Evolutionary conservation across 1,140 invertebrate species (phyloP).

Genomic region (Drosophila nannoptera): DNA sequence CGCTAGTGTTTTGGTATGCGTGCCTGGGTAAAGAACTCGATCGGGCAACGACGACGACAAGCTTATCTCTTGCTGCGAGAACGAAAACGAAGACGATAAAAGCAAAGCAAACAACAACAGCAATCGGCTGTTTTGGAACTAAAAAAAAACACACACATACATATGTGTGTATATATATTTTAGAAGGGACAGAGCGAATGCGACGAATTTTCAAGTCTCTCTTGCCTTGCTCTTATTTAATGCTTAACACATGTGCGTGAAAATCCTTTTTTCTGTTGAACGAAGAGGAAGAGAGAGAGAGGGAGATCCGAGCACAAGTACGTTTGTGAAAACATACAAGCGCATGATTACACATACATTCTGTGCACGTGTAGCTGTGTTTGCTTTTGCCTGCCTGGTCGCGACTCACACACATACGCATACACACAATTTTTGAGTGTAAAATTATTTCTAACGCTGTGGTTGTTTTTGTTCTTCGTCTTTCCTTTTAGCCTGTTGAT

Average conservation of each 20-base stretch:
- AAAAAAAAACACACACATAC: conserved; percentile 6
- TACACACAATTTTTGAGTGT: conserved; percentile 7
- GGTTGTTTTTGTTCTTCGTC: conserved; percentile 15
- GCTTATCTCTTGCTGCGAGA: conserved; percentile 60
- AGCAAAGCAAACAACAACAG: conserved; percentile 69
- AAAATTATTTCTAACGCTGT: conserved; percentile 34
- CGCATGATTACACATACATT: conserved; percentile 19
- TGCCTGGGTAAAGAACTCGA: conserved; percentile 40
- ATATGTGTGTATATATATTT: conserved; percentile 16
- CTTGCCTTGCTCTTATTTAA: conserved; percentile 10
- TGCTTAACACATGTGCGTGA: conserved; percentile 60
- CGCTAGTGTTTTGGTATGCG: conserved; percentile 3
- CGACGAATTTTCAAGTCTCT: conserved; percentile 25
- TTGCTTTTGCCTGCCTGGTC: conserved; percentile 8
- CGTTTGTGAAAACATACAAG: conserved; percentile 14
- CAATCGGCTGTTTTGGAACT: conserved; percentile 51
- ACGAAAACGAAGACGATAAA: conserved; percentile 67
- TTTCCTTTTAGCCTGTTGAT: conserved; percentile 43
- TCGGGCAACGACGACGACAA: conserved; percentile 38
- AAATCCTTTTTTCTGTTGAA: conserved; percentile 50
- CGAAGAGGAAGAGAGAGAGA: neutral
- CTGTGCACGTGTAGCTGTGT: conserved; percentile 56
- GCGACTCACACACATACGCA: conserved; percentile 4
- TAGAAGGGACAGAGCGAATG: conserved; percentile 39
- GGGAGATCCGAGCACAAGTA: conserved; percentile 26